These are phyloP conservation scores for Drosophila equinoxialis DNA, from an alignment of 1,140 invertebrate species.

Conservation along the genomic window DNA sequence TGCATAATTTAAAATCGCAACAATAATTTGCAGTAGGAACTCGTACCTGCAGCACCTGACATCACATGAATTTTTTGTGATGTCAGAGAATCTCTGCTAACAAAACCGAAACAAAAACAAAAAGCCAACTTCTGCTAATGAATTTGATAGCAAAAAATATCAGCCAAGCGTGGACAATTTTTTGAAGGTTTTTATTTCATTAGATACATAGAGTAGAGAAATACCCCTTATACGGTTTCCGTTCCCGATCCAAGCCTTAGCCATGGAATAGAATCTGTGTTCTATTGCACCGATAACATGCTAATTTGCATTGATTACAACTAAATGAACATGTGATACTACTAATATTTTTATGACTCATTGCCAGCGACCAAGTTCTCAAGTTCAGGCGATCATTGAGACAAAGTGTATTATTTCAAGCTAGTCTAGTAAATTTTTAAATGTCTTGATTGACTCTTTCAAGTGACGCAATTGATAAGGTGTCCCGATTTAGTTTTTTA, in stretches of 20 bases:
- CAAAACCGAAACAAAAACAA: constrained; percentile 14
- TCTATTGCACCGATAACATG: constrained; percentile 50
- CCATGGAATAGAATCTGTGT: constrained; percentile 28
- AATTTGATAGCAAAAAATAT: constrained; percentile 33
- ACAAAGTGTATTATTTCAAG: constrained; percentile 39
- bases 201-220: constrained; percentile 9
- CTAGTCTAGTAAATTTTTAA: constrained; percentile 9
- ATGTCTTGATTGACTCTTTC: constrained; percentile 16
- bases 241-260: constrained; percentile 44
- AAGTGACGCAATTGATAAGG: constrained; percentile 69
- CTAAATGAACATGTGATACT: constrained; percentile 53
- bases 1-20: constrained; percentile 70
- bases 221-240: constrained; percentile 13
- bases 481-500: constrained; percentile 17
- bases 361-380: constrained; percentile 25
- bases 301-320: constrained; percentile 67
- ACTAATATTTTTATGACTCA: constrained; percentile 49
- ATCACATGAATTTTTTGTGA: constrained; percentile 25
- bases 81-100: constrained; percentile 9
- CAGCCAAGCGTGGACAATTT: constrained; percentile 61
- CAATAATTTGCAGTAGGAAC: constrained; percentile 42
- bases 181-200: constrained; percentile 54
- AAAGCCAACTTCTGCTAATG: constrained; percentile 22
- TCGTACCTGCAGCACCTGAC: constrained; percentile 32
- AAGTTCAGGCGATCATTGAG: constrained; percentile 42